A percentile compares a stretch with the other conserved stretches of the same genome.
phyloP scores from a whole-genome alignment of 2,113 vertebrate genomes.

The Megatriorchis doriae region DNA sequence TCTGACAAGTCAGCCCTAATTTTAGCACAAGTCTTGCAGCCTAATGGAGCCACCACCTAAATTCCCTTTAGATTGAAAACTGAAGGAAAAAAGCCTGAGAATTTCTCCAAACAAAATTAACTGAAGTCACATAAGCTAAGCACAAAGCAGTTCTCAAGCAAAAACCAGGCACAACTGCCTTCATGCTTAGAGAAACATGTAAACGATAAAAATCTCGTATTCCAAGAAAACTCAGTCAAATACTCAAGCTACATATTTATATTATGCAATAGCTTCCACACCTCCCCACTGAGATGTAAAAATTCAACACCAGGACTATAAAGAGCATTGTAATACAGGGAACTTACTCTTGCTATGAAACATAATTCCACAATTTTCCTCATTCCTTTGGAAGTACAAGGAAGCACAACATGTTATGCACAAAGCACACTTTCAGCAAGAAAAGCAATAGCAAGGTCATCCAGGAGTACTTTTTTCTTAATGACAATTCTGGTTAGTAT shows the following conservation, averaged over 20 bases:
- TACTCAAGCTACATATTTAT: background rate
- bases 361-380: background rate
- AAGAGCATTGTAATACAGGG: background rate
- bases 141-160: background rate
- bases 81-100: background rate
- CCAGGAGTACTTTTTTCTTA: background rate
- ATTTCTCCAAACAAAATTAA: background rate
- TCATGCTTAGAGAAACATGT: background rate
- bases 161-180: background rate
- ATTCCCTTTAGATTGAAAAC: background rate
- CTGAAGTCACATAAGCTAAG: background rate
- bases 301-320: background rate
- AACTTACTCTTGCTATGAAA: background rate
- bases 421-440: background rate
- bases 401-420: background rate
- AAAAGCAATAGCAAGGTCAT: background rate
- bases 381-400: background rate
- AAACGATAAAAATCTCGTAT: background rate
- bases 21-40: background rate
- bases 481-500: background rate
- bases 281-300: background rate
- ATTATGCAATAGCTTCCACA: background rate
- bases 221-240: background rate
- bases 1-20: background rate
- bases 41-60: background rate